These are phyloP conservation scores for Platypus cylindrus DNA, from an alignment of 2,888 invertebrate genomes.

Conservation along the genomic window DNA sequence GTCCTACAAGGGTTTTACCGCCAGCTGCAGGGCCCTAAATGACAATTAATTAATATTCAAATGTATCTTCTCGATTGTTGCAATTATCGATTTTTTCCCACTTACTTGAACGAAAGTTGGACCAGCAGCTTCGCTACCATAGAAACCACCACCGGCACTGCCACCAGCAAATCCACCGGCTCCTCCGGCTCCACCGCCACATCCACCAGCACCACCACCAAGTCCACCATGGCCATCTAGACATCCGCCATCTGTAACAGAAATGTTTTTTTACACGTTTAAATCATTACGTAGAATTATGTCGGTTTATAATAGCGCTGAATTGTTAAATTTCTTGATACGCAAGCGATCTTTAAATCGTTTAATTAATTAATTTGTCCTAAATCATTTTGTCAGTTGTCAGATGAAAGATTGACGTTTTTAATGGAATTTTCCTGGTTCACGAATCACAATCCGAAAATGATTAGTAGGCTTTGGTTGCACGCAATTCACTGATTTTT, in stretches of 20 bases:
- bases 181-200: slow-evolving; percentile 6
- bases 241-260: slow-evolving; percentile 10
- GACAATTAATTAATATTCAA: not conserved
- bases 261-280: no score
- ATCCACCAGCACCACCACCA: slow-evolving; percentile 8
- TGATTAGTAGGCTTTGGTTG: no score
- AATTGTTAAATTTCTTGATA: no score
- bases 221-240: slow-evolving; percentile 9
- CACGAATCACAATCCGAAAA: no score
- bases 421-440: no score
- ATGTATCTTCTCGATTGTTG: not conserved
- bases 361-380: no score
- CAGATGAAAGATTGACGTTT: no score
- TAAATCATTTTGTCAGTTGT: no score
- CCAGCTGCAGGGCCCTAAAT: slow-evolving; percentile 13
- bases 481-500: no score
- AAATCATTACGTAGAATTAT: no score
- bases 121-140: slow-evolving; percentile 15
- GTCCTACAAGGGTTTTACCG: slow-evolving; percentile 12
- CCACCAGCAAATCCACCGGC: slow-evolving; percentile 9
- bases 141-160: slow-evolving; percentile 14
- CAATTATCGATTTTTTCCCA: not conserved
- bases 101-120: slow-evolving; percentile 15
- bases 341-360: no score
- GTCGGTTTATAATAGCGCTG: no score